Conservation (phyloP, 2,797 vertebrate genomes). For the Gobionotothen gibberifrons region DNA sequence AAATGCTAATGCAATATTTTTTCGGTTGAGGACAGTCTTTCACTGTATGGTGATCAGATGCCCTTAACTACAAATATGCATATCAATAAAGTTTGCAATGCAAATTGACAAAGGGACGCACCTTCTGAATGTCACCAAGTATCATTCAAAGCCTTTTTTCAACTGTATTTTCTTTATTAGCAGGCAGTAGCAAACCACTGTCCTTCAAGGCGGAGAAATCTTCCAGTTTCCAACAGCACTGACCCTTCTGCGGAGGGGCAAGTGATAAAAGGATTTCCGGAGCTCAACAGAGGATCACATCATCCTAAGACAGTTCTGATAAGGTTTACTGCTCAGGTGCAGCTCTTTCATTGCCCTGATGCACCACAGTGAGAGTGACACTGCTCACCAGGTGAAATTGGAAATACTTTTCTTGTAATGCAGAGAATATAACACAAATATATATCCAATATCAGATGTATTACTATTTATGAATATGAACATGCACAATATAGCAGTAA, state of each 20-base stretch:
- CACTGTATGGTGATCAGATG: neutral
- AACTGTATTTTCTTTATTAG: constrained; percentile 19
- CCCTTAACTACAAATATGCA: neutral
- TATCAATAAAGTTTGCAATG: neutral
- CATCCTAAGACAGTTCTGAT: constrained; percentile 59
- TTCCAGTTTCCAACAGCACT: constrained; percentile 20
- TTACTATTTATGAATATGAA: neutral
- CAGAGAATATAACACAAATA: neutral
- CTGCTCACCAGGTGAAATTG: constrained; percentile 6
- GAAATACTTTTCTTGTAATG: constrained; percentile 16
- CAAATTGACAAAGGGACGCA: neutral
- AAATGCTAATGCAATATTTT: no score
- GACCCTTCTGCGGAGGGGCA: constrained; percentile 39
- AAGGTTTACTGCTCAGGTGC: constrained; percentile 44
- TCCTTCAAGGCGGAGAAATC: constrained; percentile 15
- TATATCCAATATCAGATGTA: neutral
- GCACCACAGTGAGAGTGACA: constrained; percentile 11
- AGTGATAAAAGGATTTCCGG: constrained; percentile 64
- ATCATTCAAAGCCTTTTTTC: neutral
- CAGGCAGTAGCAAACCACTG: constrained; percentile 1
- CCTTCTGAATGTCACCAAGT: constrained; percentile 18
- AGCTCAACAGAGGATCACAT: constrained; percentile 63
- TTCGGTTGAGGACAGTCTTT: neutral
- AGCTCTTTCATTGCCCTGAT: constrained; percentile 31
- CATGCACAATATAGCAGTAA: neutral